phyloP scores from a whole-genome alignment of 35 echinoderm and acorn worm species.

The Heliocidaris tuberculata region DNA sequence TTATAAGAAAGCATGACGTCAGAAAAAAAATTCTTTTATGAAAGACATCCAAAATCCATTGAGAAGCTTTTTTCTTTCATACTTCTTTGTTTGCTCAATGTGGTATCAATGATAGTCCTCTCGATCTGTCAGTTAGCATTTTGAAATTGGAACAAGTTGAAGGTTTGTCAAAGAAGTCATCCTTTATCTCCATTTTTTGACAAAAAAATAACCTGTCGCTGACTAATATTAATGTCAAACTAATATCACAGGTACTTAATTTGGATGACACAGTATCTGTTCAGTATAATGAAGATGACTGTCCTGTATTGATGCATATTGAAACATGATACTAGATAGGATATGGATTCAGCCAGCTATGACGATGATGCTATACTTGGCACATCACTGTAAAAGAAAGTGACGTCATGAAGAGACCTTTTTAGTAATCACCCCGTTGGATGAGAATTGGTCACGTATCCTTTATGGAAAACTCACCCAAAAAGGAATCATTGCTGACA shows the following conservation, averaged over 20 bases:
- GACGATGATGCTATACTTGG: background rate
- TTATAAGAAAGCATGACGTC: background rate
- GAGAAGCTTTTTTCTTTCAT: no score
- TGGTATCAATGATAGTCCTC: no score
- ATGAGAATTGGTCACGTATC: background rate
- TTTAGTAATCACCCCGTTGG: background rate
- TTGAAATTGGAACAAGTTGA: no score
- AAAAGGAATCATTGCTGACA: background rate
- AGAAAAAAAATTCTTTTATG: background rate
- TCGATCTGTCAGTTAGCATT: no score
- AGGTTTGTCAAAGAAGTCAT: no score
- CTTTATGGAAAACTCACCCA: background rate
- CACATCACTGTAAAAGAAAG: background rate
- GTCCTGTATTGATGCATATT: background rate
- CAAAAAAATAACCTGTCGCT: no score
- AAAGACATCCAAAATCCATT: no score
- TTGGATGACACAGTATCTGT: background rate
- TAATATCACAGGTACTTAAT: no score
- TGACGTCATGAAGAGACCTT: background rate
- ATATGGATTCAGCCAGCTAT: slow-evolving; percentile 10
- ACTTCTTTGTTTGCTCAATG: no score
- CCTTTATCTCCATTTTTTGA: no score
- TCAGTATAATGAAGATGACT: background rate
- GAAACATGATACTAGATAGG: background rate
- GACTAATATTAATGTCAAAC: no score